These are phyloP conservation scores for Himalopsyche kuldschensis DNA, from an alignment of 2,888 invertebrate genomes.

Conservation along the genomic window DNA sequence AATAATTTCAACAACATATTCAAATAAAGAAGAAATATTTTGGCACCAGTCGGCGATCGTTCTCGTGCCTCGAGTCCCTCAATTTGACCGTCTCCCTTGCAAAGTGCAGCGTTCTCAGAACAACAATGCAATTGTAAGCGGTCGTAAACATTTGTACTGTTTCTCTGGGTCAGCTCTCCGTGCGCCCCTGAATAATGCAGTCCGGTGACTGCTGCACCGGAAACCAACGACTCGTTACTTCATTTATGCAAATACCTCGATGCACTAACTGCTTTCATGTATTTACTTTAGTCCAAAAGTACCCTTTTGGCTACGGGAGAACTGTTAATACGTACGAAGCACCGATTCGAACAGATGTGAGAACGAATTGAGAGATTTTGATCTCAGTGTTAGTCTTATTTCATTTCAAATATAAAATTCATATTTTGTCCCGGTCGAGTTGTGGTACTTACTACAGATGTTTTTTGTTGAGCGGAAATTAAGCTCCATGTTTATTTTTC, in stretches of 20 bases:
- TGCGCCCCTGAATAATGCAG: background rate
- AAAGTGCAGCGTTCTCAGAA: background rate
- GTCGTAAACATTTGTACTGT: background rate
- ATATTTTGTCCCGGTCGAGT: too few species aligned
- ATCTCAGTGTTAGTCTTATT: too few species aligned
- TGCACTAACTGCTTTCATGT: background rate
- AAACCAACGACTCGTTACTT: background rate
- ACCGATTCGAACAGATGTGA: too few species aligned
- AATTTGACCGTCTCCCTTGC: background rate
- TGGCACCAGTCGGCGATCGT: background rate
- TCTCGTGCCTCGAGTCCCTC: background rate
- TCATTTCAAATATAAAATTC: too few species aligned
- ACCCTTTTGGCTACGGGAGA: too few species aligned
- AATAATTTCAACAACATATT: too few species aligned
- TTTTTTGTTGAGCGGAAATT: too few species aligned
- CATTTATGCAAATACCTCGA: background rate
- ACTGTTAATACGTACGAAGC: too few species aligned
- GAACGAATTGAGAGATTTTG: too few species aligned
- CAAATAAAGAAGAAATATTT: background rate
- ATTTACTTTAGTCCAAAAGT: too few species aligned
- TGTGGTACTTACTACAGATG: too few species aligned
- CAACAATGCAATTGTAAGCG: background rate
- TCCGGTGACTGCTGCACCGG: background rate
- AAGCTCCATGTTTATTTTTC: too few species aligned
- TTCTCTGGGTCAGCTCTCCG: background rate